These are phyloP conservation scores for Zosterops pallidus DNA, from an alignment of 2,113 vertebrate genomes.

Conservation along the genomic window DNA sequence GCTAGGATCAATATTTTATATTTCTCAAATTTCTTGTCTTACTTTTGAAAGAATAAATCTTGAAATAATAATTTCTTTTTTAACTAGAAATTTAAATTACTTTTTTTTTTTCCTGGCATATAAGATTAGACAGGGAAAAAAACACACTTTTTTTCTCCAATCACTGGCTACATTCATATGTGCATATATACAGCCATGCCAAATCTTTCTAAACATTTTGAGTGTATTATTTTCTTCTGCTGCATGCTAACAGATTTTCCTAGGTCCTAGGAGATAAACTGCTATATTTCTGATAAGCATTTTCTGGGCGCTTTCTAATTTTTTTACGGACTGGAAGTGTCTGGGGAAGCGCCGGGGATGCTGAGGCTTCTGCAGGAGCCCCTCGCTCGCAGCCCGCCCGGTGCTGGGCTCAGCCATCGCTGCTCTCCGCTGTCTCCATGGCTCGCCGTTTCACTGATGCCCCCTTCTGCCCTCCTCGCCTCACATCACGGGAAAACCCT, in stretches of 20 bases:
- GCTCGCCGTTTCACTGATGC: constrained; percentile 37
- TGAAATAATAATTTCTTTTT: background rate
- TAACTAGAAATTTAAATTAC: background rate
- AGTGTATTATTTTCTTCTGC: background rate
- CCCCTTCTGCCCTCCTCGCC: constrained; percentile 48
- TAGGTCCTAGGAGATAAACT: background rate
- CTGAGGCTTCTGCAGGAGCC: background rate
- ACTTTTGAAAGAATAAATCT: background rate
- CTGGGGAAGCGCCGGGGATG: background rate
- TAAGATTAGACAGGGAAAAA: background rate
- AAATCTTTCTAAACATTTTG: background rate
- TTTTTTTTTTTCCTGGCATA: background rate
- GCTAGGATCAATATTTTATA: background rate
- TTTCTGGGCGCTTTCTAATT: background rate
- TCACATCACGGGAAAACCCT: background rate
- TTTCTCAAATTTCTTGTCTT: background rate
- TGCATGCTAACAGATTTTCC: background rate
- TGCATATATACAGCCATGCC: background rate
- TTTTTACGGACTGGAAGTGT: fast-evolving
- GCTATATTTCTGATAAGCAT: background rate
- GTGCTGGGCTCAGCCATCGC: background rate
- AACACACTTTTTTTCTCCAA: background rate
- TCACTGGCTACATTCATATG: background rate
- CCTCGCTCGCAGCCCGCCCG: background rate
- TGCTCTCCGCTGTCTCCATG: background rate